phyloP scores from a whole-genome alignment of 2,797 vertebrate species.

The Cercopithecus diana region DNA sequence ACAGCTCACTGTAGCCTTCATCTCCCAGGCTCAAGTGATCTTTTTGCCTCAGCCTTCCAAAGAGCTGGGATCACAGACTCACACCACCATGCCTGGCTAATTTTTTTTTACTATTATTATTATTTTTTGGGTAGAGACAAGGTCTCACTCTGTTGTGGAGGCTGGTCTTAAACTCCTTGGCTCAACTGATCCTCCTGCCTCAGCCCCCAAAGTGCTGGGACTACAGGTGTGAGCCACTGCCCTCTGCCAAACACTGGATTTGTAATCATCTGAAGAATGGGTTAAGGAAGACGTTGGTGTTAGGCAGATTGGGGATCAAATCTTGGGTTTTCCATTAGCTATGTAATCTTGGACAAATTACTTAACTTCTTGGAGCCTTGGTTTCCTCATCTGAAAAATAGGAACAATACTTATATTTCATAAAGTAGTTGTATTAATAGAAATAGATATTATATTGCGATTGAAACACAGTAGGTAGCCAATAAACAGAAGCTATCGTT shows the following conservation, averaged over 20 bases:
- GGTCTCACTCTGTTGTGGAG: not conserved
- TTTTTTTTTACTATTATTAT: not conserved
- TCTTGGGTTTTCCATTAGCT: not conserved
- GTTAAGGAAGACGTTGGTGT: conserved; percentile 1
- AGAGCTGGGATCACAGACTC: not conserved
- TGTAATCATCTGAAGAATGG: not conserved
- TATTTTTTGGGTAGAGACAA: not conserved
- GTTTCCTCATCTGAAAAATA: conserved; percentile 18
- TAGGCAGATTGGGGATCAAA: not conserved
- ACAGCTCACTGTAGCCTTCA: not conserved
- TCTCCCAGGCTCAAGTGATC: not conserved
- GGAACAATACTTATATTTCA: not conserved
- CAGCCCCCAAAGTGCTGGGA: not conserved
- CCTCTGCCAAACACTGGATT: not conserved
- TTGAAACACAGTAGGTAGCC: not conserved
- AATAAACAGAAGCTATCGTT: not conserved
- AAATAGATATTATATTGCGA: not conserved
- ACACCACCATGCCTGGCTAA: not conserved
- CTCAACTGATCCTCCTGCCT: not conserved
- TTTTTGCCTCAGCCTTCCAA: not conserved
- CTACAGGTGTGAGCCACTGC: not conserved
- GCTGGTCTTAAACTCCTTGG: not conserved
- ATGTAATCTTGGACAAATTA: not conserved
- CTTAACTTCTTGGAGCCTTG: not conserved
- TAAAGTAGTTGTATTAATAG: not conserved